Base-by-base conservation (phyloP, 2,113 vertebrate species). In the Sorex fumeus region DNA sequence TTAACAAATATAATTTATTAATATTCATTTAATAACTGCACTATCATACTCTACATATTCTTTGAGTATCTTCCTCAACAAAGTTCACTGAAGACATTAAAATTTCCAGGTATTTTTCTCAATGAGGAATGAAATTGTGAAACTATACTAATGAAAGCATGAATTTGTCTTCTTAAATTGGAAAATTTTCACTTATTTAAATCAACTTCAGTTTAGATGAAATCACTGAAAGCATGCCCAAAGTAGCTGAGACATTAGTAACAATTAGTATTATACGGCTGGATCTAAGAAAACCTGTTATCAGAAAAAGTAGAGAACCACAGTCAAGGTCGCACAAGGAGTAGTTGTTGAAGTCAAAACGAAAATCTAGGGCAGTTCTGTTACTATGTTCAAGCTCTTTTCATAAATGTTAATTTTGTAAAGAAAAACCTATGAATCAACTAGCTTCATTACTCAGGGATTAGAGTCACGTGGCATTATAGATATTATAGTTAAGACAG, bases 311-410 rank as follows among this genome's bases (percentile, higher is more conserved):
- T 84, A 92, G 83, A 89, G 70, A 40, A 82, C 53, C 21, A 62
- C 57, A 77, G 43, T 94, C 86, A 92, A 93, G 84, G 80, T 86
- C 69, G 95, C 25, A 83, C 4, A 90, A 45, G 19, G 23, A 84
- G 25, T 67, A 84, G 83, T 50, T 81, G 43, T 75, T 47, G 94
- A 43, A 84, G 53, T 76, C 30, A 92, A 94, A 94, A 95, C 90
- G 60, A 91, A 93, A 95, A 90, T 19, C 34, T 40, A 69, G 64
- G 30, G 28, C 30, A 90, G 30, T 62, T 88, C 40, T 45, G 87
- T 45, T 78, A 32, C 36, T 85, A 83, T 9, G 23, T 34, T 28
- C 36, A 84, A 86, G 53, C 32, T 87, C 43, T 84, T 84, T 53
- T 23, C n/a, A 86, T 21, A 84, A 50, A 50, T 10, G 1, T 67